phyloP scores from a whole-genome alignment of 2,113 vertebrate species.

The Xiphophorus couchianus region DNA sequence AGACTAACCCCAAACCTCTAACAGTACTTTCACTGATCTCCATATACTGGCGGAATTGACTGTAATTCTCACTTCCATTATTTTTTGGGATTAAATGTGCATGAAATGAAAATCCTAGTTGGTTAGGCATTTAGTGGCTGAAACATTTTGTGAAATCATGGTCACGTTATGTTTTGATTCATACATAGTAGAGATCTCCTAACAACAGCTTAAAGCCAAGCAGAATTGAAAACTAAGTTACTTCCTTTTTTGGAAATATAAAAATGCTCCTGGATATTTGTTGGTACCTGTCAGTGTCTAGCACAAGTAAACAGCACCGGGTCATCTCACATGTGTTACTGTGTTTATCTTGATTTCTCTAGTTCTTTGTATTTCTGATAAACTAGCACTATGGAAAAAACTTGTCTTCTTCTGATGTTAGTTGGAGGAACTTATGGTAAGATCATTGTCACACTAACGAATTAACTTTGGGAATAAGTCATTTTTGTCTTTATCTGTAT shows the following conservation, averaged over 20 bases:
- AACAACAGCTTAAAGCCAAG: not conserved
- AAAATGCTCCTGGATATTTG: no score
- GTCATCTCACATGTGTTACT: not conserved
- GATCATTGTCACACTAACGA: not conserved
- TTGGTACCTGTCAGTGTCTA: not conserved
- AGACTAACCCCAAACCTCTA: not conserved
- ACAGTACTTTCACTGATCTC: not conserved
- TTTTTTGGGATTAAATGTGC: not conserved
- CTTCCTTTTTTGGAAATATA: conserved; percentile 4
- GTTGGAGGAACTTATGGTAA: conserved; percentile 55
- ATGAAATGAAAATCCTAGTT: not conserved
- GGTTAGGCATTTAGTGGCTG: not conserved
- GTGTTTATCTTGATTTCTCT: not conserved
- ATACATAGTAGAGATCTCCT: not conserved
- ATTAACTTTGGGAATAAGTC: not conserved
- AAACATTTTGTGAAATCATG: not conserved
- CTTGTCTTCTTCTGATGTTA: conserved; percentile 38
- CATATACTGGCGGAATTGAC: not conserved
- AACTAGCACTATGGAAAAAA: conserved; percentile 27
- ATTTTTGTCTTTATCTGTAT: not conserved
- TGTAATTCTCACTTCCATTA: not conserved
- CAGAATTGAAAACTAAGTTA: conserved; percentile 51
- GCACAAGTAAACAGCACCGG: not conserved
- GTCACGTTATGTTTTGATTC: not conserved
- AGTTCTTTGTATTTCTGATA: not conserved